These are phyloP conservation scores for Coreius guichenoti DNA, from an alignment of 2,797 vertebrate species.

Conservation along the genomic window DNA sequence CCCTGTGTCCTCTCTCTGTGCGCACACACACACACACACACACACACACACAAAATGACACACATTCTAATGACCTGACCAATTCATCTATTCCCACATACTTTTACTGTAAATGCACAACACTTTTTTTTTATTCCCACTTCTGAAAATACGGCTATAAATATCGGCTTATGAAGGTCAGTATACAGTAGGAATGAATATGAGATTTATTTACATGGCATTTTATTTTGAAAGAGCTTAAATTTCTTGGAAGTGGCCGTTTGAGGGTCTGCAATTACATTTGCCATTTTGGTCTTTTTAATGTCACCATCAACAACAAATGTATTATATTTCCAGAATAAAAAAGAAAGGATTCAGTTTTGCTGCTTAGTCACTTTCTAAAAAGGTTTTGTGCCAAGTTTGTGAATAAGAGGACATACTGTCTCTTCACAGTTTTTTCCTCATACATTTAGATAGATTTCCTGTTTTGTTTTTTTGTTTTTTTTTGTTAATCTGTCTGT, in stretches of 20 bases:
- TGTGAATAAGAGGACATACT: neutral
- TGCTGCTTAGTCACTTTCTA: neutral
- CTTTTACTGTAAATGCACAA: constrained; percentile 38
- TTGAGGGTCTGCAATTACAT: constrained; percentile 34
- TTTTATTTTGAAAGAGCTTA: constrained; percentile 23
- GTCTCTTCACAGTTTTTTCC: neutral
- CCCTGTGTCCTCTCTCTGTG: neutral
- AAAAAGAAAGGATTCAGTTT: constrained; percentile 14
- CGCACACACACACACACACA: neutral
- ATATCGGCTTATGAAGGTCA: neutral
- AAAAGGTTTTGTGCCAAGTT: neutral
- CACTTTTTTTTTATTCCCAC: constrained; percentile 36
- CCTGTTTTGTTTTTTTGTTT: neutral
- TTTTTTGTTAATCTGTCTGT: neutral
- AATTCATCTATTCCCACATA: neutral
- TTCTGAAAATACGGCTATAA: constrained; percentile 25
- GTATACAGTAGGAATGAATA: constrained; percentile 26
- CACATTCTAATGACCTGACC: neutral
- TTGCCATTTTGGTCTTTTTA: constrained; percentile 36
- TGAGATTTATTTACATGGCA: constrained; percentile 37
- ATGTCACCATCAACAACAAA: constrained; percentile 9
- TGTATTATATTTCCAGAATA: neutral
- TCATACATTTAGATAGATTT: neutral
- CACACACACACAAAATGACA: neutral
- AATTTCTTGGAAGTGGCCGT: constrained; percentile 25